phyloP scores from a whole-genome alignment of 2,888 invertebrate species.

The Harmothoe impar region DNA sequence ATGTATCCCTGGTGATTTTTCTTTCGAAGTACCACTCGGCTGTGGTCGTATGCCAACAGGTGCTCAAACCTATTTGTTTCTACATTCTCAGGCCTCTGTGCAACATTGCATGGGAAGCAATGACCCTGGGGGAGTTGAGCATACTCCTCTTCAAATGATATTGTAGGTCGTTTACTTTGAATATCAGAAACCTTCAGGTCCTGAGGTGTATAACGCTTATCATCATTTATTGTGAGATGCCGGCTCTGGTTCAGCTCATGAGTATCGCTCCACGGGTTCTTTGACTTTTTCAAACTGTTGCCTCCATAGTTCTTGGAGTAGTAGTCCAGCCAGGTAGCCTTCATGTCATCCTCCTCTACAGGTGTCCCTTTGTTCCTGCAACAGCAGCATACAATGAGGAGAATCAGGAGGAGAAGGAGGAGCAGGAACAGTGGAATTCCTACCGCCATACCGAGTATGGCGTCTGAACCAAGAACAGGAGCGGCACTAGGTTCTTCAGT shows the following conservation, averaged over 20 bases:
- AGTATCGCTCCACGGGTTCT: constrained; percentile 70
- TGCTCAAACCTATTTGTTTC: constrained; percentile 80
- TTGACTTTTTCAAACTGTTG: background rate
- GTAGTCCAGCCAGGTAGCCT: constrained; percentile 64
- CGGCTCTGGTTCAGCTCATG: constrained; percentile 67
- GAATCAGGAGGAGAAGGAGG: constrained; percentile 71
- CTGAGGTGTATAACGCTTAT: constrained; percentile 63
- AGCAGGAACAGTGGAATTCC: constrained; percentile 70
- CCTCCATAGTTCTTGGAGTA: constrained; percentile 64
- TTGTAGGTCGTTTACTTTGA: constrained; percentile 64
- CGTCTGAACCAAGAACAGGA: background rate
- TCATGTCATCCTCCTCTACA: constrained; percentile 66
- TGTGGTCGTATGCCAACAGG: constrained; percentile 82
- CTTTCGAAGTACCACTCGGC: constrained; percentile 75
- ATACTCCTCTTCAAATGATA: constrained; percentile 80
- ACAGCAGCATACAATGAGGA: constrained; percentile 71
- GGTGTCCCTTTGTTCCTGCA: constrained; percentile 68
- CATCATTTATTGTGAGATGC: constrained; percentile 64
- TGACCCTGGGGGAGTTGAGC: constrained; percentile 76
- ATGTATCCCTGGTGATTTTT: constrained; percentile 77
- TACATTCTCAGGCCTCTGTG: constrained; percentile 73
- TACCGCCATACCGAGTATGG: constrained; percentile 71
- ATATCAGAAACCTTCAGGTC: constrained; percentile 69
- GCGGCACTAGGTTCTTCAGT: background rate
- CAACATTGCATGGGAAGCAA: constrained; percentile 73